Base-by-base conservation (phyloP, 2,888 invertebrate species). In the Orgyia antiqua region DNA sequence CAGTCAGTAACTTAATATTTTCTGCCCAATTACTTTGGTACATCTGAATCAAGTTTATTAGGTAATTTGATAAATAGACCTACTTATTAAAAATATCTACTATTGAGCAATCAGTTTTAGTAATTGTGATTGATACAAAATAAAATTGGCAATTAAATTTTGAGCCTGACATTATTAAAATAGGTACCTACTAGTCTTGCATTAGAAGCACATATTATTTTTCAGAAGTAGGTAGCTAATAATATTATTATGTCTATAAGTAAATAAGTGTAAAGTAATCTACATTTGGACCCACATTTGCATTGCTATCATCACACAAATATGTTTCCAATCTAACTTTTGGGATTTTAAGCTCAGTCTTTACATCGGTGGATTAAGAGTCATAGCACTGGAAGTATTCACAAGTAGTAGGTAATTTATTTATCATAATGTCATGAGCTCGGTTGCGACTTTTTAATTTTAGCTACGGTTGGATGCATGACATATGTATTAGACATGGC, bases 401-500 rank as follows among this genome's bases (percentile, higher is more conserved):
- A 83, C 78, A 78, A 70, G 58, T 63, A 55, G 52, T 51, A 51
- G 42, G 39, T 44, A 45, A 48, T 42, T 36, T 28, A 43, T 33
- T 13, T 46, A 44, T 49, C 41, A 45, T 46, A 49, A 49, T 69
- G 76, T 83, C 76, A 82, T 74, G 75, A 83, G 60, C 75, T 84
- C 32, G 77, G 70, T 62, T 80, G 83, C 36, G 68, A 69, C 64
- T 80, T 82, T 56, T 82, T 86, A 39, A 56, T 61, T 70, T 86
- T 84, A 36, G 67, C 53, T 51, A 73, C 67, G 58, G 74, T 76
- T 37, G 86, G 86, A 66, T 87, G 86, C 72, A 80, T 80, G 49
- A 92, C 92, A 61, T 92, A 93, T 58, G 92, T 92, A 57, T 92
- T 93, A 21, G 92, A 92, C 68, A 90, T 88, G 32, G 89, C 89